phyloP scores from a whole-genome alignment of 1,140 invertebrate species.

The Drosophila nebulosa region DNA sequence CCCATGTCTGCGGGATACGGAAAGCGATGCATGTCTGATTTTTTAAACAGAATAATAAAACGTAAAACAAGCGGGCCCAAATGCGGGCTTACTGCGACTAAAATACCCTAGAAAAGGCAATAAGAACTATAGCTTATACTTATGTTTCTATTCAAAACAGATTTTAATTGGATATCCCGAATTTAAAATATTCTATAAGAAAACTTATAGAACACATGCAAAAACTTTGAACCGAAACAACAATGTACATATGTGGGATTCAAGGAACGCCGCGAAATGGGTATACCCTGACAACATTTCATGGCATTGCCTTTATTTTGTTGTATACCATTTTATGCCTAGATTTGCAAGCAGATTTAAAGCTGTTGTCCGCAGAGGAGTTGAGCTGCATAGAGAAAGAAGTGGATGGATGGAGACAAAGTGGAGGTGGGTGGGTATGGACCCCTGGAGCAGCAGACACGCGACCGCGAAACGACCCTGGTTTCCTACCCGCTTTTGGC shows the following conservation, averaged over 20 bases:
- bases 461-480: conserved; percentile 22
- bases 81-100: background rate
- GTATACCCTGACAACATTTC: background rate
- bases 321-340: conserved; percentile 20
- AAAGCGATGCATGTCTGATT: conserved; percentile 37
- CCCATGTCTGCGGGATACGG: background rate
- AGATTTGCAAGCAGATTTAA: conserved; percentile 39
- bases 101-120: background rate
- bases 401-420: background rate
- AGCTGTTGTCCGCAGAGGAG: background rate
- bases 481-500: background rate
- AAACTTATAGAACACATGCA: no score
- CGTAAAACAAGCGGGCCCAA: conserved; percentile 1
- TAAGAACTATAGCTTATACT: background rate
- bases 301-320: background rate
- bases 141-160: no score
- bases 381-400: conserved; percentile 1
- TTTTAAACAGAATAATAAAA: conserved; percentile 18
- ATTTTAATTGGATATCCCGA: no score
- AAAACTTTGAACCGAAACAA: no score
- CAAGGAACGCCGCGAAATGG: no score
- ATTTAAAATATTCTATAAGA: no score
- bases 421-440: conserved; percentile 1
- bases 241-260: no score
- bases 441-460: conserved; percentile 24